Conservation (phyloP, 2,888 invertebrate species). For the Eupithecia dodoneata region DNA sequence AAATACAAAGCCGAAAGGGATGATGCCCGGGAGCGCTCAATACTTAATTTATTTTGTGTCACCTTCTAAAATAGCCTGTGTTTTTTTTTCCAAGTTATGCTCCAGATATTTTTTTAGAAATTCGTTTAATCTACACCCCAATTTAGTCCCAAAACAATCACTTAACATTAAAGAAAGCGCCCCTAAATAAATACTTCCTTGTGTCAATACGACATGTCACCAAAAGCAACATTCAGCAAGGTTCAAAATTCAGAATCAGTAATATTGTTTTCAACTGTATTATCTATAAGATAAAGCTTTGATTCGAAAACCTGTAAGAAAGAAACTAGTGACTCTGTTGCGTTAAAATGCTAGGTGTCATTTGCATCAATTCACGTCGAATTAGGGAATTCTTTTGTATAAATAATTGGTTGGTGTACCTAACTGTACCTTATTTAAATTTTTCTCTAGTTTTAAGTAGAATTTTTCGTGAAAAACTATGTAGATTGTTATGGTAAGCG, state of each 20-base stretch:
- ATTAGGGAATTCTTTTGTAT: constrained; percentile 71
- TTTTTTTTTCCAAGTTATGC: neutral
- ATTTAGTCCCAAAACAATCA: constrained; percentile 36
- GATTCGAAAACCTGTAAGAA: neutral
- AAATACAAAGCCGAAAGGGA: neutral
- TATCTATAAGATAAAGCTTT: neutral
- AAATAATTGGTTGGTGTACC: constrained; percentile 56
- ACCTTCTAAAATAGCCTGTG: neutral
- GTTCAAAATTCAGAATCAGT: constrained; percentile 18
- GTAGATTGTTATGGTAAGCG: too few species aligned
- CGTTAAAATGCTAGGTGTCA: constrained; percentile 58
- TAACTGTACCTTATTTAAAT: neutral
- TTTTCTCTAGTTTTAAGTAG: too few species aligned
- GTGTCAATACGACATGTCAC: constrained; percentile 76
- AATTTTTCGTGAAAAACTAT: too few species aligned
- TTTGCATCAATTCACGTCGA: constrained; percentile 78
- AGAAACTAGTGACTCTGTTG: neutral
- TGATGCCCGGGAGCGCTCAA: neutral
- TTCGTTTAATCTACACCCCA: constrained; percentile 34
- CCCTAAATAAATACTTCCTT: constrained; percentile 73
- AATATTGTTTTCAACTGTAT: neutral
- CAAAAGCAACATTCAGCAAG: constrained; percentile 44
- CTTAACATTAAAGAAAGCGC: constrained; percentile 54
- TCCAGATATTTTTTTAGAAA: constrained; percentile 24
- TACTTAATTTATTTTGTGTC: neutral